Percentiles rank a stretch among this genome's conserved stretches.
Evolutionary conservation across 1,140 invertebrate genomes (phyloP).

Genomic region (Bombus waltoni): DNA sequence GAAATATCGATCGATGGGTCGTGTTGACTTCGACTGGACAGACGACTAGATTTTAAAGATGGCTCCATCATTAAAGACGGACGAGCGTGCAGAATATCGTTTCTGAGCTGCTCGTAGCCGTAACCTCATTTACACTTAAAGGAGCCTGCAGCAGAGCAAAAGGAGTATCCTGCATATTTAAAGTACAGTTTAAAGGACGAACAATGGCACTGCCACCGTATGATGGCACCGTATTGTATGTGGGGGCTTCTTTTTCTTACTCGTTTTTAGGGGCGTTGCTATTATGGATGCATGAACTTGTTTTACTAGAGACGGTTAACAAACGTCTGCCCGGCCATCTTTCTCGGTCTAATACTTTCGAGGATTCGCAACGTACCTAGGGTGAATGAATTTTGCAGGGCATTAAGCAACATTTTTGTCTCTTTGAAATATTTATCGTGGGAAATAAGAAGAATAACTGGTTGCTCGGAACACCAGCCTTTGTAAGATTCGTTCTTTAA

Average conservation of each 20-base stretch:
- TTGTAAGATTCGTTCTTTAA: not conserved
- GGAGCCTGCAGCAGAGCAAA: conserved; percentile 25
- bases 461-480: not conserved
- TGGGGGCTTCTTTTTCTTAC: conserved; percentile 19
- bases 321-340: not conserved
- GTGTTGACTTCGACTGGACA: conserved; percentile 5
- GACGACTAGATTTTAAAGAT: not conserved
- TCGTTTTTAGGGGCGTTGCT: conserved; percentile 25
- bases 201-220: conserved; percentile 34
- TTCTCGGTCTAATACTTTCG: not conserved
- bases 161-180: conserved; percentile 37
- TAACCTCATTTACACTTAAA: conserved; percentile 42
- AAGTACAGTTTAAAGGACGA: conserved; percentile 37
- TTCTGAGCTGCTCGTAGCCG: conserved; percentile 1
- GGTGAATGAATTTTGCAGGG: not conserved
- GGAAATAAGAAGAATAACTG: not conserved
- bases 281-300: conserved; percentile 41
- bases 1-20: not conserved
- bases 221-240: conserved; percentile 28
- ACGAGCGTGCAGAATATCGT: not conserved
- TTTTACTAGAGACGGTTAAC: conserved; percentile 7
- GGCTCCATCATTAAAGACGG: not conserved
- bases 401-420: conserved; percentile 8
- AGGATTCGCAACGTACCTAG: not conserved
- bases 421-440: conserved; percentile 1